Evolutionary conservation across 2,797 vertebrate genomes (phyloP).

Genomic region (Sparidentex hasta): DNA sequence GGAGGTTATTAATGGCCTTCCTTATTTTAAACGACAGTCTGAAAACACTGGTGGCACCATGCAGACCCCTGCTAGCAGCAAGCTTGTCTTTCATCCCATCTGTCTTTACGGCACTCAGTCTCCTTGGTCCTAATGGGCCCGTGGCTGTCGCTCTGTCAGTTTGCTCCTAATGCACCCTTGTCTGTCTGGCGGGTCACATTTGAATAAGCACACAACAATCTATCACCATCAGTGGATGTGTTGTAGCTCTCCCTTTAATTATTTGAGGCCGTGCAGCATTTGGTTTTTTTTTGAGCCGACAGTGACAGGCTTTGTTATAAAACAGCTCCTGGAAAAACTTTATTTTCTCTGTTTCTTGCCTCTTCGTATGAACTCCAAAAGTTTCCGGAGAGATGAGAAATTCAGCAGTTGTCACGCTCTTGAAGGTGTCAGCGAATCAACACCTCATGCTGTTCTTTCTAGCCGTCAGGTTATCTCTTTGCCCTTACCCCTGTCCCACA

Average conservation of each 20-base stretch:
- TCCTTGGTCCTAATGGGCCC: slow-evolving; percentile 74
- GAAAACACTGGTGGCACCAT: slow-evolving; percentile 82
- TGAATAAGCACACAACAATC: slow-evolving; percentile 46
- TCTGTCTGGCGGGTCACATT: slow-evolving; percentile 56
- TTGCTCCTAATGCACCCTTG: slow-evolving; percentile 58
- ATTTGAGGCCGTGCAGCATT: slow-evolving; percentile 32
- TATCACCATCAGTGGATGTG: slow-evolving; percentile 43
- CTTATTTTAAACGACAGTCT: slow-evolving; percentile 85
- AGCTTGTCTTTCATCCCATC: slow-evolving; percentile 83
- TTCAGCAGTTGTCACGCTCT: slow-evolving; percentile 27
- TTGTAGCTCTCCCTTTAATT: slow-evolving; percentile 43
- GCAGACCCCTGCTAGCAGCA: slow-evolving; percentile 74
- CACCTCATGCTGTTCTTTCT: slow-evolving; percentile 39
- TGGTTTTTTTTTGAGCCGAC: background rate
- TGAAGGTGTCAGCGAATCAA: slow-evolving; percentile 36
- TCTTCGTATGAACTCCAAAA: background rate
- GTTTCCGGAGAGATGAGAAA: slow-evolving; percentile 6
- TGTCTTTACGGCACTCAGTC: slow-evolving; percentile 77
- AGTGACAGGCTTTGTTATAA: background rate
- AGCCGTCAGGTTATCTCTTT: slow-evolving; percentile 42
- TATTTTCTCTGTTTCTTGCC: background rate
- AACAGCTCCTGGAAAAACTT: background rate
- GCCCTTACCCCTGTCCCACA: slow-evolving; percentile 29
- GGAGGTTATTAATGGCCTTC: slow-evolving; percentile 84
- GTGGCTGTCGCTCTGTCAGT: slow-evolving; percentile 68